Conservation (phyloP, 2,113 vertebrate genomes). For the Phasianus colchicus region DNA sequence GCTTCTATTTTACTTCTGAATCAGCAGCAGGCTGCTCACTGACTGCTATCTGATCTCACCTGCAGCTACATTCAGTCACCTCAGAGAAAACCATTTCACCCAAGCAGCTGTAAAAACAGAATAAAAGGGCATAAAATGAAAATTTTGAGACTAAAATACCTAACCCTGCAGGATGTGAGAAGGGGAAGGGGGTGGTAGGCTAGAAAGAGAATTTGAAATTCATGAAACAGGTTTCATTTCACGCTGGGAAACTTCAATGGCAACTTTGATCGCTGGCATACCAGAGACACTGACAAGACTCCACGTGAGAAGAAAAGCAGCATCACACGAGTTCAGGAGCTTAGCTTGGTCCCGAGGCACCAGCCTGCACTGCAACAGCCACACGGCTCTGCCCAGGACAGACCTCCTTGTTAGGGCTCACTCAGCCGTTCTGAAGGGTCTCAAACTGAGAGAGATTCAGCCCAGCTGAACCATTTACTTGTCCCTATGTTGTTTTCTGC, state of each 20-base stretch:
- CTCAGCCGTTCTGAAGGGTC: neutral
- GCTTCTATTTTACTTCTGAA: neutral
- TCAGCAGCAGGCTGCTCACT: neutral
- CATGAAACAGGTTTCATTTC: neutral
- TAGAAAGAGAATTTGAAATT: constrained; percentile 10
- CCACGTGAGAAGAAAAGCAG: neutral
- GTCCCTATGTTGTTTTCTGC: fast-evolving
- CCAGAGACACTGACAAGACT: neutral
- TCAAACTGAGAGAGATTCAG: neutral
- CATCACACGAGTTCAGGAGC: neutral
- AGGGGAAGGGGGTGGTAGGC: neutral
- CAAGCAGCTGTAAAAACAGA: neutral
- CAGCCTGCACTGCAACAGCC: neutral
- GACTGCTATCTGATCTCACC: neutral
- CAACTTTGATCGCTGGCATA: constrained; percentile 29
- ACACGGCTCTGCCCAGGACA: neutral
- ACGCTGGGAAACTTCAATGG: constrained; percentile 24
- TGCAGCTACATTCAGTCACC: neutral
- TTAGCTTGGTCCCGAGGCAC: neutral
- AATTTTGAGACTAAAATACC: neutral
- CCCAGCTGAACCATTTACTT: neutral
- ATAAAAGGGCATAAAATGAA: neutral
- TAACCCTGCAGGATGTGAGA: neutral
- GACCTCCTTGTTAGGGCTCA: neutral
- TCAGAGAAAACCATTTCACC: neutral